A percentile compares a stretch with the other conserved stretches of the same genome.
Conservation (phyloP, 2,888 invertebrate species). For the Sphaerophoria taeniata region DNA sequence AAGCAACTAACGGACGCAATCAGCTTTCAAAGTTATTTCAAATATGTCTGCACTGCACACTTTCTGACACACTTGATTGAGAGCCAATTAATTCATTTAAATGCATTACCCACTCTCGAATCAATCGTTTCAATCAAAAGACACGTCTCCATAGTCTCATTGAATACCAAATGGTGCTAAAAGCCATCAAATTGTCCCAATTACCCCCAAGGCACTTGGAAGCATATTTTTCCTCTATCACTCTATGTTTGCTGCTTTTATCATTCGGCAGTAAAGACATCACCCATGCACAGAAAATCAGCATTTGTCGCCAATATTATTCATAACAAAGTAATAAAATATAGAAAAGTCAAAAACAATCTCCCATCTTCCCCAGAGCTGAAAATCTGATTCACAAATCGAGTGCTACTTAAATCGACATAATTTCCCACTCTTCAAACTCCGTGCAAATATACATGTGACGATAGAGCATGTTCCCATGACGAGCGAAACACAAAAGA, state of each 20-base stretch:
- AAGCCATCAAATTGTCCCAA: constrained; percentile 32
- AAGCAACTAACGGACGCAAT: too few relatives aligned
- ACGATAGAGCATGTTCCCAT: background rate
- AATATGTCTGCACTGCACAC: background rate
- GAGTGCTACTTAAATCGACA: constrained; percentile 36
- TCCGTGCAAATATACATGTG: background rate
- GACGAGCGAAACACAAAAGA: constrained; percentile 39
- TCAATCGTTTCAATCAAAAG: background rate
- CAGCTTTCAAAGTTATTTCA: too few relatives aligned
- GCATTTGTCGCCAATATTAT: constrained; percentile 21
- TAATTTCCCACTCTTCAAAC: constrained; percentile 4
- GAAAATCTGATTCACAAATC: constrained; percentile 32
- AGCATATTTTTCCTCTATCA: background rate
- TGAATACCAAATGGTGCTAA: constrained; percentile 14
- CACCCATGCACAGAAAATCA: background rate
- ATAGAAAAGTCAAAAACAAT: background rate
- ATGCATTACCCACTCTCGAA: too few relatives aligned
- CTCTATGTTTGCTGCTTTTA: background rate
- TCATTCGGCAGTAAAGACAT: background rate
- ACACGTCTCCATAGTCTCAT: constrained; percentile 10
- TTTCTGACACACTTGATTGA: background rate
- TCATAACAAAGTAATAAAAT: constrained; percentile 15
- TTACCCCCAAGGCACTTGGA: background rate
- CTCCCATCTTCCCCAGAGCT: constrained; percentile 34
- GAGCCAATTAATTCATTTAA: constrained; percentile 3